These are phyloP conservation scores for Myotis davidii DNA, from an alignment of 2,113 vertebrate genomes.

Conservation along the genomic window DNA sequence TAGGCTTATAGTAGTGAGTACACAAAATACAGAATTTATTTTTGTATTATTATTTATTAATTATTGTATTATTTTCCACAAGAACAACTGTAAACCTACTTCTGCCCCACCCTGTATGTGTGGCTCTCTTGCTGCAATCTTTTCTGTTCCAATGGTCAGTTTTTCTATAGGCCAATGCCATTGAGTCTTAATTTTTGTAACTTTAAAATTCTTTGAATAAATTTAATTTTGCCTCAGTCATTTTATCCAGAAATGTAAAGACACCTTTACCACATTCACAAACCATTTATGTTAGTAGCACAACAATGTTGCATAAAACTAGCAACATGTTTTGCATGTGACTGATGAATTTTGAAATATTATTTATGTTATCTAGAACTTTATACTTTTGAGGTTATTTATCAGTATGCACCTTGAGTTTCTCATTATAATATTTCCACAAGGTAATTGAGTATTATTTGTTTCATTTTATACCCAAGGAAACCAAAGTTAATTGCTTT, in stretches of 20 bases:
- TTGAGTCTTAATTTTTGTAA: background rate
- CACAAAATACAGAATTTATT: background rate
- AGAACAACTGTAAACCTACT: background rate
- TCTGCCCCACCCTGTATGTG: background rate
- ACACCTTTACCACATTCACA: background rate
- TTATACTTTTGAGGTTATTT: conserved; percentile 13
- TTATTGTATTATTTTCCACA: background rate
- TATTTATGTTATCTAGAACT: background rate
- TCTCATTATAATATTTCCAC: conserved; percentile 31
- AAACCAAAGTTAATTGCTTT: conserved; percentile 65
- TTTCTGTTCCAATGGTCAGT: background rate
- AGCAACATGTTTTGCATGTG: background rate
- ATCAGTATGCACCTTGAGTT: conserved; percentile 17
- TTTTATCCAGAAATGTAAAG: background rate
- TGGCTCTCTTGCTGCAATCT: background rate
- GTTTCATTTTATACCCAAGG: conserved; percentile 45
- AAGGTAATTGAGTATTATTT: conserved; percentile 47
- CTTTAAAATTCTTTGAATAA: background rate
- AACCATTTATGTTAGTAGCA: background rate
- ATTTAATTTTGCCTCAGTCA: background rate
- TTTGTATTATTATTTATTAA: background rate
- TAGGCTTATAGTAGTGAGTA: background rate
- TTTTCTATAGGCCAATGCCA: background rate
- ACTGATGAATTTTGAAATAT: background rate
- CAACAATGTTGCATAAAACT: background rate